Evolutionary conservation across 2,113 vertebrate genomes (phyloP).

Genomic region (Dipodomys stephensi): DNA sequence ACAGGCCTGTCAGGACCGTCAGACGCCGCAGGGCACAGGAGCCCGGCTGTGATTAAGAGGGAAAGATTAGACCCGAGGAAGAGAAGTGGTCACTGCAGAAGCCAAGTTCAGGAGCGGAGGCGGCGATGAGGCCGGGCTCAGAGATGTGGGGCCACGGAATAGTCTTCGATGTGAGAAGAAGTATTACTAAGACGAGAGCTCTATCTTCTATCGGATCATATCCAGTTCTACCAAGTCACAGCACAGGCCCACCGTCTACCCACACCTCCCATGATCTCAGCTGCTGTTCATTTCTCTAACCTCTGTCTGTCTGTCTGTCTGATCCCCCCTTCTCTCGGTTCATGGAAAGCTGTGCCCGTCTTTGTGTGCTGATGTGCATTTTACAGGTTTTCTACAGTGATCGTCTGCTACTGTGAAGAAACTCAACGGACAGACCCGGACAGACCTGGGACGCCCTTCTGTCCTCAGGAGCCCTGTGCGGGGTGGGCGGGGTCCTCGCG

Average conservation of each 20-base stretch:
- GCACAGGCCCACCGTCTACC: too few relatives aligned
- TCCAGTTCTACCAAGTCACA: neutral
- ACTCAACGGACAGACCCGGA: neutral
- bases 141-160: neutral
- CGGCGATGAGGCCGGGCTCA: neutral
- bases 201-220: neutral
- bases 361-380: neutral
- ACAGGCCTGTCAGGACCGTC: neutral
- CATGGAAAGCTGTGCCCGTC: neutral
- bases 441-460: neutral
- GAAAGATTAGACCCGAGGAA: neutral
- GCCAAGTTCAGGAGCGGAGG: neutral
- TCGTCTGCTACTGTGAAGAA: neutral
- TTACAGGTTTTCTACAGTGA: neutral
- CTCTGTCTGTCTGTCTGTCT: too few relatives aligned
- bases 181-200: neutral
- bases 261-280: neutral
- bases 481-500: neutral
- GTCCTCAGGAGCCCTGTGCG: neutral
- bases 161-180: neutral
- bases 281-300: too few relatives aligned
- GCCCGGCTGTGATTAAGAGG: constrained; percentile 44
- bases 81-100: neutral
- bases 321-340: neutral
- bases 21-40: neutral